Conservation (phyloP, 2,113 vertebrate species). For the Pteropus alecto region DNA sequence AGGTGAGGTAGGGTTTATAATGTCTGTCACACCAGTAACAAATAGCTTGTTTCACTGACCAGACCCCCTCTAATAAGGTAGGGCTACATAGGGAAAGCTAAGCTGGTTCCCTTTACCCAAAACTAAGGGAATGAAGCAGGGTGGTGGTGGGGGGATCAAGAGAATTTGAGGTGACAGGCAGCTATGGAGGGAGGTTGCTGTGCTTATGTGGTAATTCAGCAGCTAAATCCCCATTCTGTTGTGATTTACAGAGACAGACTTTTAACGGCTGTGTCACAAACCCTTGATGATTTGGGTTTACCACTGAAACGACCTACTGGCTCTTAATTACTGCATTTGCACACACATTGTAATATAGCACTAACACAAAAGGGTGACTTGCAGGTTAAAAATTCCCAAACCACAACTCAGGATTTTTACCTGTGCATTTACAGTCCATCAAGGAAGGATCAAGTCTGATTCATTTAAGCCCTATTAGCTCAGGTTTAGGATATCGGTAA, state of each 20-base stretch:
- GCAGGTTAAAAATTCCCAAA: slow-evolving; percentile 45
- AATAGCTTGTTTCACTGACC: not conserved
- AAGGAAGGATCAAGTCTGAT: slow-evolving; percentile 24
- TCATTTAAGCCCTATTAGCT: not conserved
- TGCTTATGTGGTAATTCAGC: not conserved
- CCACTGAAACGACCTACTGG: slow-evolving; percentile 11
- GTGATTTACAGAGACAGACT: not conserved
- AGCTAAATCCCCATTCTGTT: not conserved
- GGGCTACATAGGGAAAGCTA: not conserved
- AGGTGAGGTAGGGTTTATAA: not conserved
- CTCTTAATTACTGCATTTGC: slow-evolving; percentile 53
- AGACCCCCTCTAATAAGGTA: not conserved
- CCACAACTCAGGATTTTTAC: not conserved
- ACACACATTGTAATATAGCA: not conserved
- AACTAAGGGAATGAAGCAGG: slow-evolving; percentile 23
- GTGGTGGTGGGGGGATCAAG: not conserved
- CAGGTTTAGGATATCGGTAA: slow-evolving; percentile 4
- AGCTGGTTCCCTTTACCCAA: not conserved
- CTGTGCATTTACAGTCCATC: slow-evolving; percentile 1
- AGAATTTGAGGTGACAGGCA: not conserved
- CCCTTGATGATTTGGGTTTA: not conserved
- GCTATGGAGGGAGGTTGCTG: not conserved
- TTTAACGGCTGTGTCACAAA: slow-evolving; percentile 38
- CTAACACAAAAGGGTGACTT: slow-evolving; percentile 18
- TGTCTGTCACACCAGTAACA: not conserved